Evolutionary conservation across 2,113 vertebrate species (phyloP), one percentile per base, ranked within the genome.

Genomic region (Takifugu bimaculatus): DNA sequence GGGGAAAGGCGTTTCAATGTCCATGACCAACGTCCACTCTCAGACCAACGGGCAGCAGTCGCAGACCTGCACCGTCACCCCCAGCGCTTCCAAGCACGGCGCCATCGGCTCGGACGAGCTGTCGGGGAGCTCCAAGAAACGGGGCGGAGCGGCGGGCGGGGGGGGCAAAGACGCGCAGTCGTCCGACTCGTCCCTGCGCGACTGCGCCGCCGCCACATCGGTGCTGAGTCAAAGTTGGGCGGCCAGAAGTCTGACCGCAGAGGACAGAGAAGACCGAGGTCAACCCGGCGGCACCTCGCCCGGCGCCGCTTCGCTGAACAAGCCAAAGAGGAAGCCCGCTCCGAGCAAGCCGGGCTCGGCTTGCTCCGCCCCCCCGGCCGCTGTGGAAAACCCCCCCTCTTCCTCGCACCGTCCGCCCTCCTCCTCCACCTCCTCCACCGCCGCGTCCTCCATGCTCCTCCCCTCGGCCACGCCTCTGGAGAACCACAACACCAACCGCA

Each of bases 401-500:
- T 81, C 86, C 42, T 68, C 87, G 42, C 78, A 61, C 12, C 51
- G 26, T 11, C 26, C 26, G 11, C 51, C 51, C 15, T 53, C 51
- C 27, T 53, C 51, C 49, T 14, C 45, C 45, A 15, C 45, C 61
- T 84, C 1, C 56, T 75, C 29, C 53, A 27, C 50, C 50, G 27
- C 70, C 11, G 35, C 51, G 26, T 11, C 26, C 26, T 13, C 51
- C 51, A 6, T 53, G 13, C 27, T 53, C 27, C 49, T 14, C 3
- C 45, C 72, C 4, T 44, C 70, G 13, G 50, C 63, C n/a, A 28
- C 54, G 11, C 59, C 78, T 25, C 48, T 82, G 35, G 95, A 98
- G 81, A 89, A 93, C 71, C 94, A 93, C 62, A 98, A 98, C 91
- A 94, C 91, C 71, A 99, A 97, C 91, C 93, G 94, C 68, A 98